Evolutionary conservation across 2,113 vertebrate species (phyloP), one percentile per base, ranked within the genome.

Genomic region (Podocnemis expansa): DNA sequence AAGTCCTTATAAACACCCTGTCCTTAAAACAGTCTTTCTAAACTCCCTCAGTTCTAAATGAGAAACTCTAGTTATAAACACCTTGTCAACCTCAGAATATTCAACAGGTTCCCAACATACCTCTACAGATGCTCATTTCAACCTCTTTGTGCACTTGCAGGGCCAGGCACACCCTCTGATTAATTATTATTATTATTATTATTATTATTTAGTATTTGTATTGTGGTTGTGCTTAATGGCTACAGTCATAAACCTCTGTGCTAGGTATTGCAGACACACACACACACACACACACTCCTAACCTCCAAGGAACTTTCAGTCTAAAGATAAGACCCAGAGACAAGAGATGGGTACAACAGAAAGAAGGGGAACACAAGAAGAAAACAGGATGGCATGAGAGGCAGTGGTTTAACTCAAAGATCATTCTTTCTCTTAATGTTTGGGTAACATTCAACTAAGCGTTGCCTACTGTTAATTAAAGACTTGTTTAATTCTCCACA

Each of bases 371-470:
- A 70, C 9, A n/a, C 73, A 86, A 70, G 1, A 34, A 19, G 14
- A 78, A 29, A 0, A 0, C n/a, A 4, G 14, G 25, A 24, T 75
- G 52, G 10, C 19, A 14, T 43, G 73, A 43, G 6, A 43, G 43
- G 73, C 73, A 25, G 38, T 13, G 73, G 25, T 76, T 24, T 56
- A 85, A 56, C 29, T 70, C 19, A 14, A 38, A 70, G 63, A 38
- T 70, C 63, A 38, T 19, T 19, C 63, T 70, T n/a, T 21, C 34
- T 38, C 19, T 70, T n/a, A 21, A 5, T n/a, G 19, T 38, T 8
- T 38, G 34, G 38, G 63, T 38, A 38, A 70, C 31, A 17, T n/a
- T n/a, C 34, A 67, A n/a, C 60, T n/a, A 52, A 52, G 51, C 14
- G 51, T 52, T 52, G 14, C 51, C 51, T 13, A 52, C 51, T 5